A percentile compares a stretch with the other conserved stretches of the same genome.
Conservation (phyloP, 2,888 invertebrate genomes). For the Byasa hedistus region DNA sequence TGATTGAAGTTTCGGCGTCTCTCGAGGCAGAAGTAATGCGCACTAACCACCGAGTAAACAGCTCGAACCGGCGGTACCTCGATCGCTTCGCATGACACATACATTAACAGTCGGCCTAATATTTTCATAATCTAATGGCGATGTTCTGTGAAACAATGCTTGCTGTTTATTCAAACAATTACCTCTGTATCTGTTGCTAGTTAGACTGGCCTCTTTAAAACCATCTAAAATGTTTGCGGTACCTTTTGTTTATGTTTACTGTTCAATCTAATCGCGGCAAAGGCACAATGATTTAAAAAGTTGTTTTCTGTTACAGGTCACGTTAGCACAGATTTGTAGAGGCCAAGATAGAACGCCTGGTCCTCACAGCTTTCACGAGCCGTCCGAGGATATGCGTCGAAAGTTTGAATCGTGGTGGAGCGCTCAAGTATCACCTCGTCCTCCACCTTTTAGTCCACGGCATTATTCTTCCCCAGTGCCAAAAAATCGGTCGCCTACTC, state of each 20-base stretch:
- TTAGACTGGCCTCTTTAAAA: conserved; percentile 78
- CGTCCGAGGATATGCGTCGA: conserved; percentile 90
- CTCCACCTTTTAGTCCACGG: conserved; percentile 73
- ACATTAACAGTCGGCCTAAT: conserved; percentile 78
- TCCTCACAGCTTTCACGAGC: conserved; percentile 83
- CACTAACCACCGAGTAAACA: conserved; percentile 74
- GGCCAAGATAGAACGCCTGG: conserved; percentile 84
- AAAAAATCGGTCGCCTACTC: conserved; percentile 74
- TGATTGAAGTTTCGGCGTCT: conserved; percentile 77
- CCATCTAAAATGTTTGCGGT: conserved; percentile 71
- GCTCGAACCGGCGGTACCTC: conserved; percentile 54
- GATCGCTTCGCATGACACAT: conserved; percentile 75
- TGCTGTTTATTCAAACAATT: conserved; percentile 71
- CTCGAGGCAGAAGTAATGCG: conserved; percentile 59
- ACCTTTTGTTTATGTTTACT: conserved; percentile 51
- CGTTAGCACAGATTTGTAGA: conserved; percentile 90
- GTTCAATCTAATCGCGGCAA: conserved; percentile 39
- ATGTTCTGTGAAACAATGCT: conserved; percentile 79
- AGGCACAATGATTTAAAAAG: conserved; percentile 41
- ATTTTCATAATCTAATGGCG: conserved; percentile 81
- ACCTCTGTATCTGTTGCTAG: conserved; percentile 72
- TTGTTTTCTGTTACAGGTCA: conserved; percentile 81
- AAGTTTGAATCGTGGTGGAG: conserved; percentile 97
- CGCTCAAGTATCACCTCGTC: conserved; percentile 84
- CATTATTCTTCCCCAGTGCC: conserved; percentile 74